phyloP scores from a whole-genome alignment of 2,888 invertebrate genomes.

The Synanthedon andrenaeformis region DNA sequence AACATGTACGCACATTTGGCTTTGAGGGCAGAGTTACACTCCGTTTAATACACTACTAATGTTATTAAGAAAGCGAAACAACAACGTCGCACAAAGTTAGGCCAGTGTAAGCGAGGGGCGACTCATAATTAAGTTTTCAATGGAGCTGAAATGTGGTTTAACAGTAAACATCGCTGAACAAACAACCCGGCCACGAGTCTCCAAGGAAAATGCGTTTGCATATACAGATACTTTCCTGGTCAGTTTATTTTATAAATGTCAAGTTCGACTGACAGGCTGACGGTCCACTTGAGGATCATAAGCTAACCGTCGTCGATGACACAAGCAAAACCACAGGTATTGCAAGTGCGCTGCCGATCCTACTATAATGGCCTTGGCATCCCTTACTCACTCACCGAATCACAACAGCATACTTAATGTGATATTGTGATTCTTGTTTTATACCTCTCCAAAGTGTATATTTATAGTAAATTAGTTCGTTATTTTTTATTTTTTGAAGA shows the following conservation, averaged over 20 bases:
- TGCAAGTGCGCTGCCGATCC: too few species aligned
- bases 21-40: conserved; percentile 21
- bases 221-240: conserved; percentile 14
- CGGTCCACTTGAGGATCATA: not conserved
- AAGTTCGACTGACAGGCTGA: conserved; percentile 1
- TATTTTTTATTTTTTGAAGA: too few species aligned
- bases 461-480: too few species aligned
- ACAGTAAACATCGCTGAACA: conserved; percentile 32
- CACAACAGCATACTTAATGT: too few species aligned
- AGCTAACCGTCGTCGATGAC: not conserved
- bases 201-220: conserved; percentile 9
- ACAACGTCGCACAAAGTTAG: conserved; percentile 19
- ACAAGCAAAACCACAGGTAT: too few species aligned
- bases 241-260: conserved; percentile 27
- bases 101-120: conserved; percentile 12
- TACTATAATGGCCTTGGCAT: too few species aligned
- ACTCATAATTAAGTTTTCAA: conserved; percentile 49
- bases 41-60: conserved; percentile 27
- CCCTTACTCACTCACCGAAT: too few species aligned
- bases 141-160: conserved; percentile 45
- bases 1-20: conserved; percentile 21
- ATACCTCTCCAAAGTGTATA: too few species aligned
- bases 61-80: conserved; percentile 34
- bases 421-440: too few species aligned
- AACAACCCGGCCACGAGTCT: conserved; percentile 20